phyloP scores from a whole-genome alignment of 2,888 invertebrate genomes.

The Lissocephala sabroskyi region DNA sequence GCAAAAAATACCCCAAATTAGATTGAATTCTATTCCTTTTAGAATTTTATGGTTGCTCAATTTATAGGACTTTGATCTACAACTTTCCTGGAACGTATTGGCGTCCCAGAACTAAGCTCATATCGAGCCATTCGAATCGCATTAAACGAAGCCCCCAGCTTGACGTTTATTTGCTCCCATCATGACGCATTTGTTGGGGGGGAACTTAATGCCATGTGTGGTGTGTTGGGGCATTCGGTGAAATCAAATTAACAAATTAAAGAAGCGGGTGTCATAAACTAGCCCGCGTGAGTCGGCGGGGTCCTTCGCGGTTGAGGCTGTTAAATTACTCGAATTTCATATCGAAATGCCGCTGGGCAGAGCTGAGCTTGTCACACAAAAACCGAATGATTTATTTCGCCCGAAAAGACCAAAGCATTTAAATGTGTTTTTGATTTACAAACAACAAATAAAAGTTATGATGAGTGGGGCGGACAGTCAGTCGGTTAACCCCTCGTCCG shows the following conservation, averaged over 20 bases:
- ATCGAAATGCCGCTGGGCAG: conserved; percentile 5
- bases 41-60: too few relatives aligned
- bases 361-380: conserved; percentile 39
- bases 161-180: conserved; percentile 30
- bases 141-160: conserved; percentile 33
- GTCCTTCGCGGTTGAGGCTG: too few relatives aligned
- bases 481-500: conserved; percentile 20
- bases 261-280: conserved; percentile 58
- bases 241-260: conserved; percentile 63
- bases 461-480: conserved; percentile 22
- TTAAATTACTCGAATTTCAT: conserved; percentile 57
- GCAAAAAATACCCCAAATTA: too few relatives aligned
- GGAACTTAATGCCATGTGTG: conserved; percentile 62
- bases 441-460: conserved; percentile 64
- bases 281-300: too few relatives aligned
- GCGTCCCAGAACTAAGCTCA: too few relatives aligned
- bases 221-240: conserved; percentile 3
- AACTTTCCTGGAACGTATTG: too few relatives aligned
- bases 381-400: conserved; percentile 51
- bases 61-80: too few relatives aligned
- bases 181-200: conserved; percentile 44
- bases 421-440: conserved; percentile 63
- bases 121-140: conserved; percentile 33
- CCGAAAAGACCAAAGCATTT: conserved; percentile 38
- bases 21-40: too few relatives aligned